Evolutionary conservation across 92 coral and sea anemone species (phyloP).

Genomic region (Desmophyllum pertusum): DNA sequence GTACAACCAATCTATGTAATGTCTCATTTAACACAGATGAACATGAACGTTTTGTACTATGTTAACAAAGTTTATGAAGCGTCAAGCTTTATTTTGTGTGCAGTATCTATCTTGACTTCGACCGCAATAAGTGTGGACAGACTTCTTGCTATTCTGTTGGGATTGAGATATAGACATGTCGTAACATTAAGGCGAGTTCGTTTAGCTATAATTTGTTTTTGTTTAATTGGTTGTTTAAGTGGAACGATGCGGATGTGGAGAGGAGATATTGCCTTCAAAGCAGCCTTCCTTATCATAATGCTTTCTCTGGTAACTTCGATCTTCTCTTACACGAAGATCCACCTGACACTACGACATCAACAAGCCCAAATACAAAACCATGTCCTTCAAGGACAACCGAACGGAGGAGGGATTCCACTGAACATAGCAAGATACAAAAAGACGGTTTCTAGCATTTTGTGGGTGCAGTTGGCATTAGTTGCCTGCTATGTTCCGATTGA

Average conservation of each 20-base stretch:
- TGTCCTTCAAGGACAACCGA: not conserved
- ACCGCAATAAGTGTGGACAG: no score
- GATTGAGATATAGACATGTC: not conserved
- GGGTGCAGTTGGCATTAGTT: not conserved
- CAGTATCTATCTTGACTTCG: no score
- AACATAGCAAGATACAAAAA: not conserved
- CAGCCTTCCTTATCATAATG: not conserved
- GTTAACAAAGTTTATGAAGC: no score
- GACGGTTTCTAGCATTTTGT: not conserved
- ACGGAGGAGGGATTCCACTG: not conserved
- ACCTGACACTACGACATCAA: not conserved
- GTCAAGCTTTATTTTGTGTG: no score
- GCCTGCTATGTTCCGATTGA: not conserved
- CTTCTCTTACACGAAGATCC: no score
- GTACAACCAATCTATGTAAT: no score
- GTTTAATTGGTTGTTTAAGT: not conserved
- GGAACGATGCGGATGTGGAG: not conserved
- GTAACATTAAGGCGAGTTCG: no score
- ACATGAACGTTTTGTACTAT: no score
- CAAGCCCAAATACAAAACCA: not conserved
- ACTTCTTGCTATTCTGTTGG: no score
- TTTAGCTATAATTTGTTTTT: not conserved
- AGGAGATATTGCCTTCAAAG: not conserved
- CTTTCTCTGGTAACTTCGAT: no score
- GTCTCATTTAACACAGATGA: no score